Percentiles rank a stretch among this genome's conserved stretches.
Conservation (phyloP, 2,888 invertebrate genomes). For the Drosophila formosana region DNA sequence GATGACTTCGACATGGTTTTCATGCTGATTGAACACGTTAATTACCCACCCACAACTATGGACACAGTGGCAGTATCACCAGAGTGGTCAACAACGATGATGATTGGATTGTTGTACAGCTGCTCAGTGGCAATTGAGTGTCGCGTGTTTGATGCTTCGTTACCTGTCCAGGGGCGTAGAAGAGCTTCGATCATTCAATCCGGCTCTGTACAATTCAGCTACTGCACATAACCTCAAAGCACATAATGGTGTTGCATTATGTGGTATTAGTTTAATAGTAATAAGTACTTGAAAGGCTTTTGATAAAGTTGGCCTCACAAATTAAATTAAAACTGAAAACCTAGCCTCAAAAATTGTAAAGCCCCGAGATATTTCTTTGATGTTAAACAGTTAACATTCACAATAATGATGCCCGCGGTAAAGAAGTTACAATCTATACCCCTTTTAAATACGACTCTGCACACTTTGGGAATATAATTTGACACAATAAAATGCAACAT, state of each 20-base stretch:
- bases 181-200: neutral
- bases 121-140: conserved; percentile 69
- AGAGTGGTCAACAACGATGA: conserved; percentile 40
- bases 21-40: conserved; percentile 83
- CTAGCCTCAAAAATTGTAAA: neutral
- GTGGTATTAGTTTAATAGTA: neutral
- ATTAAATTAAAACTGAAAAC: neutral
- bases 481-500: conserved; percentile 1
- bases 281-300: neutral
- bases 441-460: neutral
- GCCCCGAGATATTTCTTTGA: no score
- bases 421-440: neutral
- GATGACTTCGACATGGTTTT: conserved; percentile 83
- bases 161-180: conserved; percentile 66
- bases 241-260: neutral
- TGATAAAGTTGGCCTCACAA: neutral
- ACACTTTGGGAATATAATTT: neutral
- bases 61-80: conserved; percentile 40
- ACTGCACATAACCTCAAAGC: conserved; percentile 14
- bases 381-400: no score
- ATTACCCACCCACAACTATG: conserved; percentile 61
- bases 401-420: neutral
- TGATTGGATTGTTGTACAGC: conserved; percentile 52
- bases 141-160: conserved; percentile 75
- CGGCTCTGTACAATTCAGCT: neutral